Base-by-base conservation (phyloP, 2,113 vertebrate species). In the Oreochromis niloticus region DNA sequence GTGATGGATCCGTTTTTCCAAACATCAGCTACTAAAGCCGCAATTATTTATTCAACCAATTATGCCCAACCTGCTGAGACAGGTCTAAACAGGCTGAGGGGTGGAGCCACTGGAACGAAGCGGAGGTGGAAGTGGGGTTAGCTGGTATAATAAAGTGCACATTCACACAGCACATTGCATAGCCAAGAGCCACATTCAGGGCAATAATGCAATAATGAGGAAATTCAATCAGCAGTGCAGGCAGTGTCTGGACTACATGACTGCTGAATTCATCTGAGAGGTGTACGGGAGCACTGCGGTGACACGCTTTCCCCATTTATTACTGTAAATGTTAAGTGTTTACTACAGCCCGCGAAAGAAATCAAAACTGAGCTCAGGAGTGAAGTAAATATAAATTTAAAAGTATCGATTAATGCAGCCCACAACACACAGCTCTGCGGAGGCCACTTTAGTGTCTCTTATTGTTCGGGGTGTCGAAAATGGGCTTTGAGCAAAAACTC, bases 181-280 rank as follows among this genome's bases (percentile, higher is more conserved):
- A 87, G 90, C 88, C 87, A 55, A 55, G 89, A 92, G 92, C 88
- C 90, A 85, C 85, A 86, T 93, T 91, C 78, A 54, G 73, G 82
- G 89, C 79, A 87, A 92, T 91, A 89, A 91, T 80, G 80, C 85
- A 91, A 87, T 93, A 92, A 91, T 90, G 91, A 92, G 85, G 61
- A 92, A 92, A 94, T 93, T 92, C 83, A 93, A 93, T 93, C 93
- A 92, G 89, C 83, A 43, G 80, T 5, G 5, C 84, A 85, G 84
- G 71, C 89, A 81, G 66, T 48, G 85, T 89, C 83, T 84, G 80
- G 85, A 87, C 89, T 52, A 34, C 81, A 86, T 57, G 82, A 82
- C 83, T 88, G 79, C 68, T n/a, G 55, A 55, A 81, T 57, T 88
- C 86, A 85, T 90, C 78, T 54, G 78, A 81, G 48, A 56, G 24